Percentiles rank a stretch among this genome's conserved stretches.
phyloP scores from a whole-genome alignment of 2,113 vertebrate genomes.

The Sprattus sprattus region DNA sequence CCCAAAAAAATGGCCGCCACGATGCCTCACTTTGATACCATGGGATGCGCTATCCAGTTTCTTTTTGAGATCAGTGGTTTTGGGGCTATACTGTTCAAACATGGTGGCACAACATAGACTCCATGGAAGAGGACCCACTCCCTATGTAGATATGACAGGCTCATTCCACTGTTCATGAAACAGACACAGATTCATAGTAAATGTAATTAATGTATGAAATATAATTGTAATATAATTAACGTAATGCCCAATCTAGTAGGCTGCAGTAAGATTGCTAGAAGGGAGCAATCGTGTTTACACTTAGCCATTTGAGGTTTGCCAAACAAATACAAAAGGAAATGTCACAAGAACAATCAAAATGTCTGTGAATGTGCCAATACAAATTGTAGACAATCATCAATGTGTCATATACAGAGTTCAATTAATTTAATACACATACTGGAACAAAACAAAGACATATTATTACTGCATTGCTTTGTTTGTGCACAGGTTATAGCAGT shows the following conservation, averaged over 20 bases:
- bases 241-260: background rate
- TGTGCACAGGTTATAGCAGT: background rate
- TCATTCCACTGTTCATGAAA: background rate
- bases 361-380: background rate
- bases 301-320: background rate
- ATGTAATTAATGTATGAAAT: background rate
- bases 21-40: too few species aligned
- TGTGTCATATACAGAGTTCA: too few species aligned
- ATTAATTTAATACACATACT: too few species aligned
- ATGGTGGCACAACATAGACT: too few species aligned
- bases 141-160: too few species aligned
- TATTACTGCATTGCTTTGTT: background rate
- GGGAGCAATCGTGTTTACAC: background rate
- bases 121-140: too few species aligned
- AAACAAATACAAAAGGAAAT: background rate
- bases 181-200: background rate
- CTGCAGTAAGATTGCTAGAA: background rate
- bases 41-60: too few species aligned
- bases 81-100: too few species aligned
- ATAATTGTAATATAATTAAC: background rate
- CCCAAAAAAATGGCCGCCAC: too few species aligned
- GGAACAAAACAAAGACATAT: background rate
- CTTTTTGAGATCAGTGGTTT: too few species aligned
- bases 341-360: background rate
- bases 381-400: too few species aligned